Base-by-base conservation (phyloP, 2,888 invertebrate species). In the Himalopsyche japonica region DNA sequence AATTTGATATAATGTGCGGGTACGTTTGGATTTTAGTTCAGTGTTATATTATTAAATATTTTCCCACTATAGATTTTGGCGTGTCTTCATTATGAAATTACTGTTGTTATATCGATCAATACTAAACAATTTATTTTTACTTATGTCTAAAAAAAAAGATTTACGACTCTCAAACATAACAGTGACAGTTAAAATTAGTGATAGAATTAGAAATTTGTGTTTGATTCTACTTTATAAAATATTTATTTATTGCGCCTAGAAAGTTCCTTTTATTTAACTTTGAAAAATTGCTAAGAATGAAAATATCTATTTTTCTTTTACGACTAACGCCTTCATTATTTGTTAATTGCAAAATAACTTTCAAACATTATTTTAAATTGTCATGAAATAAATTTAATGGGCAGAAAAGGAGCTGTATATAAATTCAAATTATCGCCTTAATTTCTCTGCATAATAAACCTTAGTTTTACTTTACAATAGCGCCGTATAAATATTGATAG, bases 1-100 rank as follows among this genome's bases (percentile, higher is more conserved):
- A 84, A 84, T 81, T 81, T 64, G 34, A 84, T 76, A 32, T 47
- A 76, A 76, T 82, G 78, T 15, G 24, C 78, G 49, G 78, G 70
- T 79, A 78, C 43, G 48, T 70, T 57, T n/a, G 12, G 10, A 78
- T 78, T 34, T 82, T 47, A 34, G 43, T 15, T 43, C 43, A 77
- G 47, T 37, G 57, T 82, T 82, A n/a, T 70, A 43, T 43, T 77
- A 77, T 77, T 77, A 77, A 79, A 79, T 79, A 80, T 80, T 80
- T 80, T 37, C 32, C 43, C 49, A 37, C 27, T 49, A 20, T 80
- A 49, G 43, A 43, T 80, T 80, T 80, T 80, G 37, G 80, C 80
- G 24, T 34, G 76, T 57, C 57, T 57, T 57, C 57, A 24, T 57
- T 57, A 20, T 57, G 57, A 57, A 57, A 57, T 57, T 57, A 57